These are phyloP conservation scores for Aselliscus stoliczkanus DNA, from an alignment of 2,797 vertebrate species.

Conservation along the genomic window DNA sequence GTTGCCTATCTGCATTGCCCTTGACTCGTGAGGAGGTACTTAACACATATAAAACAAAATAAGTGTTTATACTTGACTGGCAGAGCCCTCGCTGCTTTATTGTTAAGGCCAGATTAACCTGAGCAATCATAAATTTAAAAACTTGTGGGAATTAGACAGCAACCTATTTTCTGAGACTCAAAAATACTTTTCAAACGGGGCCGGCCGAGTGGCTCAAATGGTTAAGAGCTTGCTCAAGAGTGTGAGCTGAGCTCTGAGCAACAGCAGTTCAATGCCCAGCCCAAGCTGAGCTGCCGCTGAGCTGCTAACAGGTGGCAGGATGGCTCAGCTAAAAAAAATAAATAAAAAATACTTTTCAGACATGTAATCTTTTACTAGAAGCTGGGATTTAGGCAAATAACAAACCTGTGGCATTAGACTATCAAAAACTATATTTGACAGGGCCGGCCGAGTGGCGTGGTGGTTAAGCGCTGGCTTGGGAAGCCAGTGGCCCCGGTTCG, in stretches of 20 bases:
- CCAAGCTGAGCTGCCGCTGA: too few relatives aligned
- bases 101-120: neutral
- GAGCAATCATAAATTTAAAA: neutral
- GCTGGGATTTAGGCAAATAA: neutral
- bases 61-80: neutral
- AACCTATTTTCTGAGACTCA: neutral
- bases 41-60: neutral
- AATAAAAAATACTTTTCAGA: neutral
- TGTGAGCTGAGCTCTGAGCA: too few relatives aligned
- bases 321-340: too few relatives aligned
- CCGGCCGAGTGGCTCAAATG: too few relatives aligned
- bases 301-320: too few relatives aligned
- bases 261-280: too few relatives aligned
- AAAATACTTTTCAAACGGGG: neutral
- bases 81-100: neutral
- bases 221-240: too few relatives aligned
- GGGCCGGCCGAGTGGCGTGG: too few relatives aligned
- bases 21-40: neutral
- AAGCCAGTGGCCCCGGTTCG: too few relatives aligned
- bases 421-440: neutral
- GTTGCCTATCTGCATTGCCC: neutral
- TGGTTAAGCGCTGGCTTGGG: too few relatives aligned
- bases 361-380: neutral
- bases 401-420: neutral
- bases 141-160: neutral